These are phyloP conservation scores for Sebastes trivittatus DNA, from an alignment of 2,797 vertebrate genomes.

Conservation along the genomic window DNA sequence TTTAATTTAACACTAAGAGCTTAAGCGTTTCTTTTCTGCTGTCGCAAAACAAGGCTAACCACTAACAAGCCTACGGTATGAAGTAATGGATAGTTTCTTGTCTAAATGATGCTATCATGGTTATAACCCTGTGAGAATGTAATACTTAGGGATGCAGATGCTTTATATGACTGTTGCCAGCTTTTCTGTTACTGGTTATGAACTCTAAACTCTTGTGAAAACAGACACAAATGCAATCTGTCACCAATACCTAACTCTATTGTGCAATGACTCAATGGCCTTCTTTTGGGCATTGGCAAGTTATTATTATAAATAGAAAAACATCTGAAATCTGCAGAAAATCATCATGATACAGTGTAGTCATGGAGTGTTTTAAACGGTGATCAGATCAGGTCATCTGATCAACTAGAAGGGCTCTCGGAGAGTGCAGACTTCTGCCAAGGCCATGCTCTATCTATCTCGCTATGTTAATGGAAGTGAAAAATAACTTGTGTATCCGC, in stretches of 20 bases:
- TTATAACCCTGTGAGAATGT: background rate
- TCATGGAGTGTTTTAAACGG: no score
- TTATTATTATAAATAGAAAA: background rate
- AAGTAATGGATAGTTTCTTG: no score
- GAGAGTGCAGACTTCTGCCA: no score
- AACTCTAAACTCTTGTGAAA: background rate
- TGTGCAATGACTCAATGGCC: no score
- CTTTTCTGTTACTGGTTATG: background rate
- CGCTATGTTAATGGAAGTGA: no score
- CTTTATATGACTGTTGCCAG: background rate
- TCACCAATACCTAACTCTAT: no score
- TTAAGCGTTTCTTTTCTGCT: background rate
- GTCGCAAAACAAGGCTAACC: background rate
- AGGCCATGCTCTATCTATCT: no score
- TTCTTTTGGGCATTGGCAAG: background rate
- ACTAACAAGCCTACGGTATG: background rate
- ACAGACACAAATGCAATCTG: background rate
- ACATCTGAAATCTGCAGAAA: background rate
- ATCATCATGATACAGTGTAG: no score
- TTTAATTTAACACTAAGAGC: background rate
- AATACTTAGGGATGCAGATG: background rate
- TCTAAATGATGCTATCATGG: no score
- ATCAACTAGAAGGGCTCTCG: no score
- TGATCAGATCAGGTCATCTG: no score
- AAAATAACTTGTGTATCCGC: no score